These are phyloP conservation scores for Cacoxenus indagator DNA, from an alignment of 2,888 invertebrate genomes.

Conservation along the genomic window DNA sequence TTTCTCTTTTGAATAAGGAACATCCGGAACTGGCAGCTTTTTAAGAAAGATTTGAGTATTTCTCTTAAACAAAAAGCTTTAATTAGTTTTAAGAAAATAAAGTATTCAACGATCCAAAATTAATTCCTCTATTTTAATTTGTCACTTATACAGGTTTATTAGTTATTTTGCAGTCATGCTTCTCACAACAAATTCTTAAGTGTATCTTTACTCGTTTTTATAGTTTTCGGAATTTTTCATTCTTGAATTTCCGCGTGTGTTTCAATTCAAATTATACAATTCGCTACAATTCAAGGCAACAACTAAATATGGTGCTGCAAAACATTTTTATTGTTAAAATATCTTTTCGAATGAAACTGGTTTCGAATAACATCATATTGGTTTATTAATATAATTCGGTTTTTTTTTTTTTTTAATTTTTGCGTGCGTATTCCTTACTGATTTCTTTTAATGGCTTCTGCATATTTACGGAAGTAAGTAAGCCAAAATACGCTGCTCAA, in stretches of 20 bases:
- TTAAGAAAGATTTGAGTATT: too few species aligned
- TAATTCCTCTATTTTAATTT: not conserved
- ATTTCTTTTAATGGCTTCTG: conserved; percentile 35
- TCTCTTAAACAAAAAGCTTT: too few species aligned
- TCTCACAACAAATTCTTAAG: not conserved
- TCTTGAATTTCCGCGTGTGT: not conserved
- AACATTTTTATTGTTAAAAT: conserved; percentile 39
- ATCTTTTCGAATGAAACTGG: conserved; percentile 40
- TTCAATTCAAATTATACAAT: conserved; percentile 22
- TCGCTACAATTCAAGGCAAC: conserved; percentile 33
- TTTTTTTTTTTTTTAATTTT: not conserved
- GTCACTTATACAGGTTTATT: not conserved
- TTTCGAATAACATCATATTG: conserved; percentile 39
- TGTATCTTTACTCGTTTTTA: conserved; percentile 3
- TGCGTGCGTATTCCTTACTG: conserved; percentile 32
- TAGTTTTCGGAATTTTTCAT: not conserved
- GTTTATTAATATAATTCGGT: conserved; percentile 10
- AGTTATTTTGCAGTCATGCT: not conserved
- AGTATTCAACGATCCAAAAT: too few species aligned
- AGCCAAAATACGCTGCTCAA: not conserved
- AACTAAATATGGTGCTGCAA: conserved; percentile 33
- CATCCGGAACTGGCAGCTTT: too few species aligned
- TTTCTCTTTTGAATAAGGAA: too few species aligned
- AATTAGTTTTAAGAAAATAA: too few species aligned
- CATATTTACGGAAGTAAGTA: conserved; percentile 44